A percentile compares a stretch with the other conserved stretches of the same genome.
These are phyloP conservation scores for Drosophila subquinaria DNA, from an alignment of 2,888 invertebrate genomes.

Conservation along the genomic window DNA sequence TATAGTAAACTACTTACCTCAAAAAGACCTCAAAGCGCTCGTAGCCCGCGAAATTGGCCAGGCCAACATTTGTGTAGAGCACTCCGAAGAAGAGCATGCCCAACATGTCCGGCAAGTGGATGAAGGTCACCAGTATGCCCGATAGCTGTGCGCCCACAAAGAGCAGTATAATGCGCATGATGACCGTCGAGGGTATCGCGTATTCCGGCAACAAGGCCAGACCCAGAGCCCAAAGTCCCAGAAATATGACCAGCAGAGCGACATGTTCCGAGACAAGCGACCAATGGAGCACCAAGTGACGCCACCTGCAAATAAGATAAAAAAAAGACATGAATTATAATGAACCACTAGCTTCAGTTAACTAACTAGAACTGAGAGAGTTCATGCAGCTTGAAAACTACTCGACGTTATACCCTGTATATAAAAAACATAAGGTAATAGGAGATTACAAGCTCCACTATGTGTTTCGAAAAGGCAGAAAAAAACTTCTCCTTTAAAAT, in stretches of 20 bases:
- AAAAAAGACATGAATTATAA: not conserved
- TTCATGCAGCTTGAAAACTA: not conserved
- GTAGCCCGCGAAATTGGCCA: conserved; percentile 86
- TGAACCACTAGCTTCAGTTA: not conserved
- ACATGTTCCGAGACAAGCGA: conserved; percentile 82
- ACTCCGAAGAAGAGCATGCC: conserved; percentile 89
- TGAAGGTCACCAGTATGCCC: conserved; percentile 82
- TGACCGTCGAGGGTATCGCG: conserved; percentile 74
- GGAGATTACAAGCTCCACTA: no score
- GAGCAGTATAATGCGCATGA: conserved; percentile 84
- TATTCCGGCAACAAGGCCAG: conserved; percentile 83
- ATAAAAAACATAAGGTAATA: not conserved
- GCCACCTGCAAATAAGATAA: conserved; percentile 79
- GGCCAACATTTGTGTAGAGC: conserved; percentile 86
- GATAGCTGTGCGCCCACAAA: conserved; percentile 84
- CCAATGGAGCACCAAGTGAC: conserved; percentile 81
- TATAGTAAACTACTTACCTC: conserved; percentile 84
- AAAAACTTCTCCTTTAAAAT: no score
- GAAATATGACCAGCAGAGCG: conserved; percentile 82
- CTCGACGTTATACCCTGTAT: not conserved
- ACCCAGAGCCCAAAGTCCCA: conserved; percentile 85
- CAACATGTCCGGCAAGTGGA: conserved; percentile 87
- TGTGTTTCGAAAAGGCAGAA: no score
- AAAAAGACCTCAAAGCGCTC: conserved; percentile 86
- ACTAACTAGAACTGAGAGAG: not conserved